These are phyloP conservation scores for Aphodius sticticus DNA, from an alignment of 2,888 invertebrate species.

Conservation along the genomic window DNA sequence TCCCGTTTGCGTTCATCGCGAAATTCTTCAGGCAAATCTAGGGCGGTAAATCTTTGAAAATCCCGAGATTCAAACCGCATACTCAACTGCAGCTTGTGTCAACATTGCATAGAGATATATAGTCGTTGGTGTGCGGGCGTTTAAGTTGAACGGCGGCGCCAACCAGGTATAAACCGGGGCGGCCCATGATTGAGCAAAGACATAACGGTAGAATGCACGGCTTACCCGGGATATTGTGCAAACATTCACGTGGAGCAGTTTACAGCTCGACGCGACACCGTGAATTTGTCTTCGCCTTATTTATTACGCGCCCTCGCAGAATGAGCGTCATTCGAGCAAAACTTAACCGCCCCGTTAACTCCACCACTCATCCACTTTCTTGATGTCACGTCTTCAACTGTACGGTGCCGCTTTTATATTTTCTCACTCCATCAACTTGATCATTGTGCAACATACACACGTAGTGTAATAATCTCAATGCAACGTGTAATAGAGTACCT, in stretches of 20 bases:
- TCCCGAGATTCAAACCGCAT: neutral
- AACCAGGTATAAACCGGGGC: neutral
- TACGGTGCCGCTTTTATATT: neutral
- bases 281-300: neutral
- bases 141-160: neutral
- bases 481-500: too few species aligned
- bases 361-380: neutral
- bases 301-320: neutral
- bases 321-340: neutral
- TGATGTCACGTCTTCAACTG: neutral
- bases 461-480: too few species aligned
- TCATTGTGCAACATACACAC: too few species aligned
- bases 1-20: neutral
- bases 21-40: neutral
- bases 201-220: conserved; percentile 4
- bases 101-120: neutral
- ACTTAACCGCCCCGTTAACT: neutral
- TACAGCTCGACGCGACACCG: neutral
- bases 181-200: conserved; percentile 4
- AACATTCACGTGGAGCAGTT: neutral
- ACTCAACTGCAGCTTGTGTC: neutral
- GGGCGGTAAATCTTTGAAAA: neutral
- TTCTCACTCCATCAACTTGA: too few species aligned
- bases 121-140: neutral
- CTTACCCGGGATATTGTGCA: neutral